Percentiles rank a stretch among this genome's conserved stretches.
phyloP scores from a whole-genome alignment of 2,888 invertebrate species.

The Lasioglossum malachurum region DNA sequence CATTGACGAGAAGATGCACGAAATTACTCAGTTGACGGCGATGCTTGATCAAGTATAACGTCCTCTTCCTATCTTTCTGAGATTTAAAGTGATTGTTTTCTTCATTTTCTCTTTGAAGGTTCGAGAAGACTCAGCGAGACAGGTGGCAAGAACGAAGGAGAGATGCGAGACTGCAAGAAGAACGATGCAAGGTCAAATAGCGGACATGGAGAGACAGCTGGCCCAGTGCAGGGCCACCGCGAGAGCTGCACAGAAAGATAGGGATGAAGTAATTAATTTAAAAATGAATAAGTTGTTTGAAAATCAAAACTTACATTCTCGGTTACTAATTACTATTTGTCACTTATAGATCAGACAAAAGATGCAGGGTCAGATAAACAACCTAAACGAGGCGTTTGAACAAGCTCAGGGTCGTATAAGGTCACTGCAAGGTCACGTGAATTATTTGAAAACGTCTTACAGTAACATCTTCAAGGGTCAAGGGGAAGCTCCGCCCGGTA shows the following conservation, averaged over 20 bases:
- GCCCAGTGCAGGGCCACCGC: conserved; percentile 89
- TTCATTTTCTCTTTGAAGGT: conserved; percentile 82
- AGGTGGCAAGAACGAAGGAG: conserved; percentile 88
- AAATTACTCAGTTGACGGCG: conserved; percentile 88
- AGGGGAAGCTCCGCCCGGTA: conserved; percentile 69
- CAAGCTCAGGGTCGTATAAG: conserved; percentile 89
- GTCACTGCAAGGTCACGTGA: conserved; percentile 88
- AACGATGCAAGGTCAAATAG: conserved; percentile 89
- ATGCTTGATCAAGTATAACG: conserved; percentile 86
- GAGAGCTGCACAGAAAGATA: conserved; percentile 88
- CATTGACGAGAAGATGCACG: conserved; percentile 89
- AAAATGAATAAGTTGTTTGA: neutral
- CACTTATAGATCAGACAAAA: conserved; percentile 87
- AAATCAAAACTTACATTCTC: neutral
- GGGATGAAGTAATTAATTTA: conserved; percentile 86
- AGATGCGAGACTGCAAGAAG: conserved; percentile 88
- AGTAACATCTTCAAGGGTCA: conserved; percentile 80
- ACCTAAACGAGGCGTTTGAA: conserved; percentile 89
- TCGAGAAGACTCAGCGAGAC: conserved; percentile 89
- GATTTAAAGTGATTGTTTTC: neutral
- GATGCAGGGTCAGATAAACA: conserved; percentile 89
- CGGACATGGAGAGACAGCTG: conserved; percentile 89
- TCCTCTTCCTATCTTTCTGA: neutral
- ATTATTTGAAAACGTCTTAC: conserved; percentile 86
- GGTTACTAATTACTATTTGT: neutral